Conservation (phyloP, 2,888 invertebrate species). For the Agriopis marginaria region DNA sequence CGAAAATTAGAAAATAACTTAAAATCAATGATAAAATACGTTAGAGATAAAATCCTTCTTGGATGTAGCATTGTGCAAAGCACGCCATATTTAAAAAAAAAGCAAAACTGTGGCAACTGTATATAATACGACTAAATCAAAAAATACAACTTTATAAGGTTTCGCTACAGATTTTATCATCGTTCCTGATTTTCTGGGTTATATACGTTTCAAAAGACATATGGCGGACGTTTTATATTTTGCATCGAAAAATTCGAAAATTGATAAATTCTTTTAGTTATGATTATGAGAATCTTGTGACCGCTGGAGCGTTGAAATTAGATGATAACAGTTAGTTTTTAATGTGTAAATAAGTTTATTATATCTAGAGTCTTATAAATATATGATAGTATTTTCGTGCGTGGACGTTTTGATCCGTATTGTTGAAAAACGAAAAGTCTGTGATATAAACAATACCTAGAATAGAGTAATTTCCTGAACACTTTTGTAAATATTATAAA, state of each 20-base stretch:
- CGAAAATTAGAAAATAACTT: too few species aligned
- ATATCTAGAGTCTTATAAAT: conserved; percentile 83
- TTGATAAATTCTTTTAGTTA: conserved; percentile 87
- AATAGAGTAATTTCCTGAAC: conserved; percentile 83
- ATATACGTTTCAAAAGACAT: conserved; percentile 85
- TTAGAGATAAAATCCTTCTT: conserved; percentile 11
- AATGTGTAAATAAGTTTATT: conserved; percentile 86
- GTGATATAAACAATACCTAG: conserved; percentile 87
- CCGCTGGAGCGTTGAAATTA: conserved; percentile 85
- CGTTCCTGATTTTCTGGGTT: conserved; percentile 55
- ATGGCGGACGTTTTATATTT: conserved; percentile 87
- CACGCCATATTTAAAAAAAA: conserved; percentile 69
- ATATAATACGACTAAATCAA: conserved; percentile 66
- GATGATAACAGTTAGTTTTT: conserved; percentile 84
- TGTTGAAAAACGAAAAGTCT: conserved; percentile 88
- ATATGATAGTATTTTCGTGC: conserved; percentile 85
- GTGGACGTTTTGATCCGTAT: conserved; percentile 87
- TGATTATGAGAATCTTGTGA: conserved; percentile 86
- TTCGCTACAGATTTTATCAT: conserved; percentile 27
- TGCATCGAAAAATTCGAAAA: conserved; percentile 76
- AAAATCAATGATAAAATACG: too few species aligned
- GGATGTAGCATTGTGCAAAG: conserved; percentile 41
- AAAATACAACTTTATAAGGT: conserved; percentile 39
- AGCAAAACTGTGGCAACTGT: conserved; percentile 75
- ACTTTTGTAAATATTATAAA: conserved; percentile 85